A percentile compares a stretch with the other conserved stretches of the same genome.
Conservation (phyloP, 2,888 invertebrate species). For the Lycocerus yunnanus region DNA sequence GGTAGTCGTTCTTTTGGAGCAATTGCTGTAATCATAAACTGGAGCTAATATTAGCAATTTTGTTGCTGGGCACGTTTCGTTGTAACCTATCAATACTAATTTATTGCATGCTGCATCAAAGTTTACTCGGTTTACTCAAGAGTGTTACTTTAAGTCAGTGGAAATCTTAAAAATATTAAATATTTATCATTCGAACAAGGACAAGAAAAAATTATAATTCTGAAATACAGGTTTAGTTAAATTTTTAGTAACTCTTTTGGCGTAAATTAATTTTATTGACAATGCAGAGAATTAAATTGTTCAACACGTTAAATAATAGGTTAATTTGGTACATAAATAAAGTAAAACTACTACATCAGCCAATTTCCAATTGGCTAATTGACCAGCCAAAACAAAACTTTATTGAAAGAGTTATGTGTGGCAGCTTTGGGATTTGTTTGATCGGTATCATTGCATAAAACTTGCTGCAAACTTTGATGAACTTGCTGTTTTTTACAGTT, state of each 20-base stretch:
- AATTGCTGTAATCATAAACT: constrained; percentile 29
- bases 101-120: constrained; percentile 25
- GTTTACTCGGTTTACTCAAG: constrained; percentile 14
- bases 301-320: constrained; percentile 25
- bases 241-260: neutral
- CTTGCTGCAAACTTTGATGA: constrained; percentile 28
- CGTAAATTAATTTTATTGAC: neutral
- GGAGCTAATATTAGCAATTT: constrained; percentile 26
- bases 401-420: constrained; percentile 28
- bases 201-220: neutral
- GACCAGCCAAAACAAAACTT: constrained; percentile 31
- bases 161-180: constrained; percentile 5
- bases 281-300: constrained; percentile 21
- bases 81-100: constrained; percentile 30
- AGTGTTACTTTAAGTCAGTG: neutral
- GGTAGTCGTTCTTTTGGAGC: constrained; percentile 9
- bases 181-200: neutral
- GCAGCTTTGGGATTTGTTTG: constrained; percentile 30
- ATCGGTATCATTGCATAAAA: constrained; percentile 26
- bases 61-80: constrained; percentile 30
- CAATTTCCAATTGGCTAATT: constrained; percentile 33
- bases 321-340: constrained; percentile 21
- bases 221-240: neutral
- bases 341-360: constrained; percentile 29
- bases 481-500: constrained; percentile 5